phyloP scores from a whole-genome alignment of 2,888 invertebrate genomes.

The Hyalella azteca region DNA sequence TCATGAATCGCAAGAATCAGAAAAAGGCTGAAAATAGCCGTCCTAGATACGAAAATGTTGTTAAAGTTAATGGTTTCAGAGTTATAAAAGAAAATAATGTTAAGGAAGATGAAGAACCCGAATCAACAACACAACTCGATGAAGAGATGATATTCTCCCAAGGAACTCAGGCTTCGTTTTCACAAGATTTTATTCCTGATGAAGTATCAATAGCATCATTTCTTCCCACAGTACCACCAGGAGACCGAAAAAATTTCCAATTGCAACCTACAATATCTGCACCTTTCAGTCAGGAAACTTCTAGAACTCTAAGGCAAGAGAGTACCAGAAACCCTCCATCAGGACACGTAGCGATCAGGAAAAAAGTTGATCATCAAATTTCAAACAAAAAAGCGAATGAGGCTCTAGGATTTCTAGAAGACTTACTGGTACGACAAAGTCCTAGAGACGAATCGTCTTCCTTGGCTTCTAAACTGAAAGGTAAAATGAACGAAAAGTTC shows the following conservation, averaged over 20 bases:
- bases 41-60: conserved; percentile 20
- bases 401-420: neutral
- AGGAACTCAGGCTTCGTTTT: conserved; percentile 1
- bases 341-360: neutral
- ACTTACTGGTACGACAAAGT: neutral
- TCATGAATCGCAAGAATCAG: conserved; percentile 5
- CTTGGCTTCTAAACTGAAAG: neutral
- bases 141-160: conserved; percentile 24
- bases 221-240: conserved; percentile 14
- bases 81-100: neutral
- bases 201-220: neutral
- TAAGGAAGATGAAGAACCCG: neutral
- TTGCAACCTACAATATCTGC: neutral
- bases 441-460: conserved; percentile 22
- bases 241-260: neutral
- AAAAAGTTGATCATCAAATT: neutral
- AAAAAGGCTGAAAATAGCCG: neutral
- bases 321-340: neutral
- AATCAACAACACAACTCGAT: neutral
- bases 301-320: neutral
- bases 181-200: conserved; percentile 14
- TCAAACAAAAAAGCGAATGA: neutral
- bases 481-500: conserved; percentile 10
- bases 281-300: neutral
- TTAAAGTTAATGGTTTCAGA: conserved; percentile 36